These are phyloP conservation scores for Ceramica pisi DNA, from an alignment of 2,888 invertebrate species.

Conservation along the genomic window DNA sequence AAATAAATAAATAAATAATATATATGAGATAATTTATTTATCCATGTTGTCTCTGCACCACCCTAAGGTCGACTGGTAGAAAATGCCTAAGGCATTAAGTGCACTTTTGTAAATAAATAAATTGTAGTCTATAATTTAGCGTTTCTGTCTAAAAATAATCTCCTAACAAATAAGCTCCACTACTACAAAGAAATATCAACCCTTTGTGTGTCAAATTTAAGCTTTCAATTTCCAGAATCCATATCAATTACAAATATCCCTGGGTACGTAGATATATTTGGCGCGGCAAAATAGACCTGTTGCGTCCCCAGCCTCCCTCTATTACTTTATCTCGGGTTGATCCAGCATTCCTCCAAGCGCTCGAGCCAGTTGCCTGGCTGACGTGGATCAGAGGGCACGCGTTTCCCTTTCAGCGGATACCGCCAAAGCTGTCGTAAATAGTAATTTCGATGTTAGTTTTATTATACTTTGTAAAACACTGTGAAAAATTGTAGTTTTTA, in stretches of 20 bases:
- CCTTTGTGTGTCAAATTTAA: neutral
- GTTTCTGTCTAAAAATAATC: neutral
- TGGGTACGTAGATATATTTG: slow-evolving; percentile 18
- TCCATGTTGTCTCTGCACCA: too few relatives aligned
- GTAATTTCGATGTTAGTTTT: neutral
- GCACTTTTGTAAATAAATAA: too few relatives aligned
- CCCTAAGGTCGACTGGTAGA: too few relatives aligned
- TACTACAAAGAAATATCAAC: neutral
- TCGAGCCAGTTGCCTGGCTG: slow-evolving; percentile 32
- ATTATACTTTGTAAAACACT: neutral
- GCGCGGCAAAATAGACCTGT: slow-evolving; percentile 71
- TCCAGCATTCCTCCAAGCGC: slow-evolving; percentile 9
- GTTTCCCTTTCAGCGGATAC: neutral
- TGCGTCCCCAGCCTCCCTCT: slow-evolving; percentile 66
- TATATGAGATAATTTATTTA: too few relatives aligned
- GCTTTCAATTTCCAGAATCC: slow-evolving; percentile 1
- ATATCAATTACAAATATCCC: slow-evolving; percentile 24
- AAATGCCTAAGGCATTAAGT: too few relatives aligned
- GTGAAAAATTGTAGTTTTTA: neutral
- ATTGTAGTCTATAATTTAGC: too few relatives aligned
- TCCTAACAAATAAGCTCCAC: neutral
- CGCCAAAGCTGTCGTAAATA: slow-evolving; percentile 47
- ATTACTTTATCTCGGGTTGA: slow-evolving; percentile 46
- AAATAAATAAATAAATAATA: too few relatives aligned
- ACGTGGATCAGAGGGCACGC: slow-evolving; percentile 34